Conservation (phyloP, 1,140 invertebrate species). For the Hyles euphorbiae region DNA sequence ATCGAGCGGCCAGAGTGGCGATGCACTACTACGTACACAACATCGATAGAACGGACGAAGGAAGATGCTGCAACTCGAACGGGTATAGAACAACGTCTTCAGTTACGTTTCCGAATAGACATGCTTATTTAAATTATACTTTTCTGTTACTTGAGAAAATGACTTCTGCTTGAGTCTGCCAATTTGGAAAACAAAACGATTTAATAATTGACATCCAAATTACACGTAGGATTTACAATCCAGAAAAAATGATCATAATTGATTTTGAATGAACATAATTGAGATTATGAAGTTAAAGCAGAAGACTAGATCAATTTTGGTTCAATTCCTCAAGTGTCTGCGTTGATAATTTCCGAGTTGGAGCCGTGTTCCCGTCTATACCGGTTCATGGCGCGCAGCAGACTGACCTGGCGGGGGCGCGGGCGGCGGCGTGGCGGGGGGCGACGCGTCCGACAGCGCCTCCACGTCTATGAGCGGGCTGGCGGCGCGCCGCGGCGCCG, state of each 20-base stretch:
- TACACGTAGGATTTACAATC: too few relatives aligned
- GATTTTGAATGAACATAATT: too few relatives aligned
- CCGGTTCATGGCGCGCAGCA: constrained; percentile 46
- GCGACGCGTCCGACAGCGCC: constrained; percentile 80
- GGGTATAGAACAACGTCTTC: constrained; percentile 51
- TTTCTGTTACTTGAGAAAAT: background rate
- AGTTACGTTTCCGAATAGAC: too few relatives aligned
- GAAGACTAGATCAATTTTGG: too few relatives aligned
- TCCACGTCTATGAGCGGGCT: constrained; percentile 87
- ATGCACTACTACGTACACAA: constrained; percentile 73
- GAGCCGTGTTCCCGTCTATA: constrained; percentile 38
- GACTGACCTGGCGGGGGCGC: constrained; percentile 79
- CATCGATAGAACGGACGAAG: constrained; percentile 70
- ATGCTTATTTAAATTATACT: background rate
- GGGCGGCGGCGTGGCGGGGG: constrained; percentile 73
- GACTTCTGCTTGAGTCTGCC: too few relatives aligned
- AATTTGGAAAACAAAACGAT: too few relatives aligned
- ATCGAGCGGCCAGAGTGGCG: constrained; percentile 56
- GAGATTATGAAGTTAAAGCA: too few relatives aligned
- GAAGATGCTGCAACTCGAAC: constrained; percentile 57
- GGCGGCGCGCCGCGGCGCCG: constrained; percentile 77
- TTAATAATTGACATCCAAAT: too few relatives aligned
- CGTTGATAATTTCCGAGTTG: too few relatives aligned
- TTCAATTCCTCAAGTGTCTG: too few relatives aligned
- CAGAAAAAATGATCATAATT: too few relatives aligned